Percentiles rank a stretch among this genome's conserved stretches.
phyloP scores from a whole-genome alignment of 2,113 vertebrate genomes.

The Mormoops blainvillei region DNA sequence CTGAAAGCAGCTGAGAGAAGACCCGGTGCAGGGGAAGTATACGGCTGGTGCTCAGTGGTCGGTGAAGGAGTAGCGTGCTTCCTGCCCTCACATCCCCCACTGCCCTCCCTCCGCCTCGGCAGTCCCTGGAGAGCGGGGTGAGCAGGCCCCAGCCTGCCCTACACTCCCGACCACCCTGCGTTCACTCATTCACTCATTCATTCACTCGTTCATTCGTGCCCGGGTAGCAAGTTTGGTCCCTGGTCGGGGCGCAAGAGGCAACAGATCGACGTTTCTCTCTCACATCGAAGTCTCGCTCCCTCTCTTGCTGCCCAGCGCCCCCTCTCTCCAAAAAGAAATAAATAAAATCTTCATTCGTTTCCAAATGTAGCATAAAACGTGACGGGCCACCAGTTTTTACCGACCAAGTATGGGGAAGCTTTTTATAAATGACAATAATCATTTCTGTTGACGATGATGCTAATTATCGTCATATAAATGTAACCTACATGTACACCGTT shows the following conservation, averaged over 20 bases:
- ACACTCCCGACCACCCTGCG: accelerated
- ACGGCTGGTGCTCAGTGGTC: neutral
- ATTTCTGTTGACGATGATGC: neutral
- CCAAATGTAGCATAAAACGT: neutral
- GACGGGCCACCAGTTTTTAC: neutral
- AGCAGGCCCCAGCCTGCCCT: neutral
- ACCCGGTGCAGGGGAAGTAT: neutral
- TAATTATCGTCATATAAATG: neutral
- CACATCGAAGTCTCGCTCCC: too few relatives aligned
- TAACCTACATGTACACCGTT: neutral
- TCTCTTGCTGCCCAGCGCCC: too few relatives aligned
- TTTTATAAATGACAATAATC: neutral
- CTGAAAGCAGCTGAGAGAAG: neutral
- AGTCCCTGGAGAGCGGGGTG: neutral
- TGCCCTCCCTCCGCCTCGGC: neutral
- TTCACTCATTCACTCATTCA: neutral
- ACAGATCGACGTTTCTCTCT: too few relatives aligned
- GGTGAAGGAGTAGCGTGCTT: neutral
- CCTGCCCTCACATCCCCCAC: neutral
- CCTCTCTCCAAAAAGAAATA: too few relatives aligned
- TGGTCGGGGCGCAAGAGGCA: too few relatives aligned
- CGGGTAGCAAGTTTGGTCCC: too few relatives aligned
- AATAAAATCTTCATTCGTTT: neutral
- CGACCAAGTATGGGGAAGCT: neutral
- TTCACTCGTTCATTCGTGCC: too few relatives aligned